Evolutionary conservation across 2,113 vertebrate species (phyloP), one percentile per base, ranked within the genome.

Genomic region (Pangasianodon gigas): DNA sequence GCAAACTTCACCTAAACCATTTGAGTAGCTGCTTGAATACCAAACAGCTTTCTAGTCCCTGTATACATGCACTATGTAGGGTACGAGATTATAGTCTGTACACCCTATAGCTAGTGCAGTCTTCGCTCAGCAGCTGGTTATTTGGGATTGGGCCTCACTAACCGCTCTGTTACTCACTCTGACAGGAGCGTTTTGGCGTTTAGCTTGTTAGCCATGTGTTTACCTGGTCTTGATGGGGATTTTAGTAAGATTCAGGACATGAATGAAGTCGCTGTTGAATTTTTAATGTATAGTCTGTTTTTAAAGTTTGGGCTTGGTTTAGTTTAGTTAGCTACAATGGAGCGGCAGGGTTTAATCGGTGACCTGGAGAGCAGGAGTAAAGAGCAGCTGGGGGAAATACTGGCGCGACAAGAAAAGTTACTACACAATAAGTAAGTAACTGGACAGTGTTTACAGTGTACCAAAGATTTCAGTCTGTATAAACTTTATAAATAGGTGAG

Each of bases 401-500:
- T 98, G 86, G 90, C 91, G 89, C 95, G 98, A 84, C 98, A 99
- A 94, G 94, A 97, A 91, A 97, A 95, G 92, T 96, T 99, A 29
- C 96, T 97, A 85, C 93, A 92, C 4, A 98, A 98, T 93, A 96
- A 92, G 98, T 98, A 94, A 96, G 95, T 88, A 37, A 21, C 26
- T 58, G 21, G 14, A 52, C 62, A 18, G 41, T 67, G 7, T n/a
- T 52, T 58, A 65, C 44, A 74, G 26, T 26, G 41, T 82, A 37
- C 0, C 7, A 9, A 0, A 21, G 29, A 37, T 60, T 51, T 37
- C 13, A 62, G 21, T n/a, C 13, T 14, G 41, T 48, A 48, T 56
- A 54, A 6, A 9, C 32, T 21, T 16, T n/a, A 74, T 51, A 71
- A 41, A 82, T 5, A 29, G 2, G 4, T 51, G 29, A n/a, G 46